Conservation (phyloP, 1,140 invertebrate species). For the Fragariocoptes setiger region DNA sequence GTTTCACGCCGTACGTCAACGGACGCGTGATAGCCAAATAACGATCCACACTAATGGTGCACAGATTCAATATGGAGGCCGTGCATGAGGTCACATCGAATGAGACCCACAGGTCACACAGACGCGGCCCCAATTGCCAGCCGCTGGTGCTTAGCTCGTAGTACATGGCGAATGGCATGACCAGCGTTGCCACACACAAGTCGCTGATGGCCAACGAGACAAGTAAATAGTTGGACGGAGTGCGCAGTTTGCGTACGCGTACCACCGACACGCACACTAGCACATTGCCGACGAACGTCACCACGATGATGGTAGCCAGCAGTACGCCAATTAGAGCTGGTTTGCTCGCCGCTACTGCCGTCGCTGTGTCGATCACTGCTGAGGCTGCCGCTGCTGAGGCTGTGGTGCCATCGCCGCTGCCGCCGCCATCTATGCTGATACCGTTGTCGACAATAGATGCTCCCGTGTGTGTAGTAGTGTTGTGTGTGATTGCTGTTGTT, state of each 20-base stretch:
- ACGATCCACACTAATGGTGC: constrained; percentile 45
- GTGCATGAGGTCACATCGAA: constrained; percentile 89
- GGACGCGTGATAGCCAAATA: constrained; percentile 78
- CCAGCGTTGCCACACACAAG: constrained; percentile 36
- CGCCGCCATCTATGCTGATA: too few species aligned
- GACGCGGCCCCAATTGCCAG: constrained; percentile 44
- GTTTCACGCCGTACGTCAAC: constrained; percentile 59
- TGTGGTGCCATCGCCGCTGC: too few species aligned
- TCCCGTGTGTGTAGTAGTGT: too few species aligned
- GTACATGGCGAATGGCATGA: constrained; percentile 41
- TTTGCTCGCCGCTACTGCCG: too few species aligned
- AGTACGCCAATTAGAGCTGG: too few species aligned
- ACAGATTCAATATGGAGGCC: constrained; percentile 65
- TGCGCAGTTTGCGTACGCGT: constrained; percentile 39
- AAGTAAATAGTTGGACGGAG: constrained; percentile 40
- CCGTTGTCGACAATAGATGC: too few species aligned
- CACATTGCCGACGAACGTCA: constrained; percentile 61
- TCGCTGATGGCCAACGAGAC: constrained; percentile 46
- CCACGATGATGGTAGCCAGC: constrained; percentile 54
- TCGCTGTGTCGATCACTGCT: too few species aligned
- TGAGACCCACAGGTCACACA: constrained; percentile 43
- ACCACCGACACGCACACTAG: constrained; percentile 53
- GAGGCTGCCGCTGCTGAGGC: too few species aligned
- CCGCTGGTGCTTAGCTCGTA: constrained; percentile 36
- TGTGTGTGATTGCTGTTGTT: too few species aligned